These are phyloP conservation scores for Pachyseris speciosa DNA, from an alignment of 64 coral and sea anemone genomes.

Conservation along the genomic window DNA sequence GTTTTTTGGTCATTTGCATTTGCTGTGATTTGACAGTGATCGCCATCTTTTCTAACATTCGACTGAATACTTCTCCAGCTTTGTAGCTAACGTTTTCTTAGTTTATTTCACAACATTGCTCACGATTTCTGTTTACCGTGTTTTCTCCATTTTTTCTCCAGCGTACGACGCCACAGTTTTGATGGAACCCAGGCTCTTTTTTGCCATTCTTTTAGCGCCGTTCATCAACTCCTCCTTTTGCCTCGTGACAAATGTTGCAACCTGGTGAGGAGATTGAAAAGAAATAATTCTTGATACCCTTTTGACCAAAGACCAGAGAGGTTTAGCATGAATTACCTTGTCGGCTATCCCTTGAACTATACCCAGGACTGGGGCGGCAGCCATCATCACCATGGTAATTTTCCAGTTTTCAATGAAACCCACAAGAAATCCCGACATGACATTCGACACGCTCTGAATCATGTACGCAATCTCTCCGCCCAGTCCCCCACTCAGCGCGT, in stretches of 20 bases:
- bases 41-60: no score
- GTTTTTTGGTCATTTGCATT: no score
- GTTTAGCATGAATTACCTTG: conserved; percentile 59
- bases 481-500: conserved; percentile 59
- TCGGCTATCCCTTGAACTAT: conserved; percentile 58
- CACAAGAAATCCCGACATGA: conserved; percentile 84
- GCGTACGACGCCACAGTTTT: conserved; percentile 90
- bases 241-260: conserved; percentile 38
- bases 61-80: no score
- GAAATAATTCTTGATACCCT: not conserved
- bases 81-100: no score
- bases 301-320: not conserved
- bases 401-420: conserved; percentile 98
- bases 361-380: conserved; percentile 75
- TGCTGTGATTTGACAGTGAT: no score
- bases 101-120: no score
- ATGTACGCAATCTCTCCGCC: conserved; percentile 83
- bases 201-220: conserved; percentile 41
- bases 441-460: conserved; percentile 85
- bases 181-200: conserved; percentile 57
- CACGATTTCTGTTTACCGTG: conserved; percentile 45
- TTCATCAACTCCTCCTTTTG: conserved; percentile 54
- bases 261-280: conserved; percentile 10
- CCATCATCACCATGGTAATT: conserved; percentile 88
- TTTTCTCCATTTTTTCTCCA: conserved; percentile 72